A percentile compares a stretch with the other conserved stretches of the same genome.
phyloP scores from a whole-genome alignment of 2,797 vertebrate species.

The Limosa lapponica region DNA sequence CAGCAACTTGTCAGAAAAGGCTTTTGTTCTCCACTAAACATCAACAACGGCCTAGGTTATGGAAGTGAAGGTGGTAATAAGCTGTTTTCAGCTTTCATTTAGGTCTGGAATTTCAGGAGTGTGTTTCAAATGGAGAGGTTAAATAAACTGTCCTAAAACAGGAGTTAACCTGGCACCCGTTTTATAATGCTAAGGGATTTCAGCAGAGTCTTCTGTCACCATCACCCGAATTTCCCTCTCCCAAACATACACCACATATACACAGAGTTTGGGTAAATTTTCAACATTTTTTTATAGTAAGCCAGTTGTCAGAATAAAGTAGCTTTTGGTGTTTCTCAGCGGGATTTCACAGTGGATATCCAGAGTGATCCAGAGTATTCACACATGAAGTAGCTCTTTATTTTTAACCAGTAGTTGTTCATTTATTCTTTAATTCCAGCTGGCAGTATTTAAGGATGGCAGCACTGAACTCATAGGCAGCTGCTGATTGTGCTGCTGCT shows the following conservation, averaged over 20 bases:
- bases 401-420: slow-evolving; percentile 14
- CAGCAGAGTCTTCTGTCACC: neutral
- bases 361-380: neutral
- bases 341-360: neutral
- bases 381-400: neutral
- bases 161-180: neutral
- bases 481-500: neutral
- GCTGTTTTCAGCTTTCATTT: neutral
- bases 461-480: neutral
- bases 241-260: neutral
- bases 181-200: neutral
- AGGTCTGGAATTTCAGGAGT: neutral
- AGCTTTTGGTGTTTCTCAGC: neutral
- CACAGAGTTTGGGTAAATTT: neutral
- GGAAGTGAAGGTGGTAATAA: neutral
- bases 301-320: neutral
- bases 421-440: neutral
- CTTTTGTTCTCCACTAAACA: neutral
- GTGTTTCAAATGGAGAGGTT: neutral
- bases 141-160: neutral
- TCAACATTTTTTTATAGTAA: neutral
- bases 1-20: neutral
- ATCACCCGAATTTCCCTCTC: neutral
- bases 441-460: neutral
- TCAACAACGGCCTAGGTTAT: neutral